Evolutionary conservation across 1,140 invertebrate species (phyloP), one percentile per base, ranked within the genome.

Genomic region (Drosophila watanabei): DNA sequence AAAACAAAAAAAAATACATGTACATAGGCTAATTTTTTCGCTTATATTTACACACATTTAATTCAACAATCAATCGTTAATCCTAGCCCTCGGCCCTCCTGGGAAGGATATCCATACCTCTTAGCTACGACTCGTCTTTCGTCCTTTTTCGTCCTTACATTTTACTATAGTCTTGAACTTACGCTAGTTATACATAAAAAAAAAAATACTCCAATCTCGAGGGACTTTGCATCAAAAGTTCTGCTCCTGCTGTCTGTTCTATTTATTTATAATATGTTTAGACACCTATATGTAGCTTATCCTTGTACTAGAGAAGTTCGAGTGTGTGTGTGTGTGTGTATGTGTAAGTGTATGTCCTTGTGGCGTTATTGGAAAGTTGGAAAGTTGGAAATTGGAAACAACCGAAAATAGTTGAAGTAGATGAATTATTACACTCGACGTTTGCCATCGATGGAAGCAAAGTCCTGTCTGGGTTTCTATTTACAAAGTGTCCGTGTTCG

Each of bases 101-200:
- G 7, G 14, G 18, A 7, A 11, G n/a, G 16, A 5, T n/a, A 9
- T 24, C 62, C 48, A 16, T 35, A 37, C 24, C 2, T 33, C 61
- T 63, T 66, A 66, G 18, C 37, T 52, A 66, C 28, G 35, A 28
- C 39, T 24, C 13, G 14, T 45, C 28, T 14, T 28, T 20, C n/a
- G 1, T 11, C 14, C 39, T 56, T 45, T 24, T 24, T 24, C 24
- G 24, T 24, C 13, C 80, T 82, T 82, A 82, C 14, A 79, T 57
- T 69, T 79, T 69, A 79, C 57, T 82, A 82, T 82, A 82, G 80
- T 82, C 80, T 82, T 79, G 75, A 82, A 61, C 80, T 83, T 82
- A 82, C 14, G n/a, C 76, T 80, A 80, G 46, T 49, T 80, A 63
- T 65, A 35, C 51, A 8, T 33, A n/a, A 52, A 32, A 82, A 82